Evolutionary conservation across 2,113 vertebrate species (phyloP).

Genomic region (Circaetus gallicus): DNA sequence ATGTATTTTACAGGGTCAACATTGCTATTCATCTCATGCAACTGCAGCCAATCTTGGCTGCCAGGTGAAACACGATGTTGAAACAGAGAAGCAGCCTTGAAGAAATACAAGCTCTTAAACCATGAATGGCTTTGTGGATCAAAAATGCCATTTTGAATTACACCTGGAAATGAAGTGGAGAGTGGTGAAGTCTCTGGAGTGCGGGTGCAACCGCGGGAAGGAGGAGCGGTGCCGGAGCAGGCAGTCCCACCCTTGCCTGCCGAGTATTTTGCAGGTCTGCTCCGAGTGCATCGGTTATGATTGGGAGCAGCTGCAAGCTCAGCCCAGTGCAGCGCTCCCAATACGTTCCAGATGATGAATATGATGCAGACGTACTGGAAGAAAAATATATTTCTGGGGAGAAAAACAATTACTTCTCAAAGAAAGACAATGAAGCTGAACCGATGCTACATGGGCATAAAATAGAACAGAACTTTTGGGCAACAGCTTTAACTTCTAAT

Average conservation of each 20-base stretch:
- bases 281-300: slow-evolving; percentile 14
- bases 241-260: background rate
- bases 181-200: background rate
- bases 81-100: background rate
- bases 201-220: rapidly evolving
- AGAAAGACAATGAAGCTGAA: slow-evolving; percentile 35
- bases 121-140: slow-evolving; percentile 10
- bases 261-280: background rate
- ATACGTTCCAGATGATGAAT: slow-evolving; percentile 66
- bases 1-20: slow-evolving; percentile 19
- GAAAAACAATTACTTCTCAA: slow-evolving; percentile 56
- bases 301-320: slow-evolving; percentile 67
- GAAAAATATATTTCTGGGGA: slow-evolving; percentile 44
- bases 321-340: slow-evolving; percentile 16
- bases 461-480: slow-evolving; percentile 37
- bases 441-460: background rate
- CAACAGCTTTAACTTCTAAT: background rate
- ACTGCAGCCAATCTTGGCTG: slow-evolving; percentile 36
- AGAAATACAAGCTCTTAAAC: slow-evolving; percentile 26
- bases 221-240: background rate
- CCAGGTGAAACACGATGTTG: slow-evolving; percentile 44
- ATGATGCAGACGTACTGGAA: slow-evolving; percentile 59
- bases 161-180: slow-evolving; percentile 22
- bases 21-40: slow-evolving; percentile 36
- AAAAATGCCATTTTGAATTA: slow-evolving; percentile 45